Evolutionary conservation across 2,113 vertebrate species (phyloP).

Genomic region (Lutjanus erythropterus): DNA sequence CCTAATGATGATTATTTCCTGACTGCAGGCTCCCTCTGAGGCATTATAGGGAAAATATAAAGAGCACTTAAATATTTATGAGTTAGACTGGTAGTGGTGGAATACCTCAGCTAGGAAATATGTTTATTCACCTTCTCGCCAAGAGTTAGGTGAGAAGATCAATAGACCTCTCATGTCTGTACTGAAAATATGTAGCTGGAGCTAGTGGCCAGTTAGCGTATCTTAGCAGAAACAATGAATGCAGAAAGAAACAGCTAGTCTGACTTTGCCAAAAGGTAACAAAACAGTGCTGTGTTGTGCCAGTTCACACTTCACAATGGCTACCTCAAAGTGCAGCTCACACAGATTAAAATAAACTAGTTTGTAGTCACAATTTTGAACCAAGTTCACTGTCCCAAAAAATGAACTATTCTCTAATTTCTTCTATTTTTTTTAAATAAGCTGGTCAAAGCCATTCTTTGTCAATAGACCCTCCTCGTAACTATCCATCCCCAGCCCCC

Average conservation of each 20-base stretch:
- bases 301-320: too few species aligned
- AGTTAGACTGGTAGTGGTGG: slow-evolving; percentile 22
- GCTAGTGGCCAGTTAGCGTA: background rate
- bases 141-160: background rate
- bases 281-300: too few species aligned
- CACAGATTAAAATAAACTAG: too few species aligned
- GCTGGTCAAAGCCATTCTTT: too few species aligned
- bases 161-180: background rate
- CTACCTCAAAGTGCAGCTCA: too few species aligned
- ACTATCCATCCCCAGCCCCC: too few species aligned
- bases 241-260: background rate
- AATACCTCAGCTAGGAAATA: background rate
- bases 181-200: background rate
- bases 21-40: slow-evolving; percentile 72
- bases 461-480: too few species aligned
- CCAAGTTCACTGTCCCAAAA: too few species aligned
- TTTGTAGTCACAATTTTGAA: too few species aligned
- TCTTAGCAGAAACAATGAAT: background rate
- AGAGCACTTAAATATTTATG: slow-evolving; percentile 61
- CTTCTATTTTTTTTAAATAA: too few species aligned
- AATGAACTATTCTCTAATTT: too few species aligned
- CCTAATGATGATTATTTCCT: slow-evolving; percentile 78
- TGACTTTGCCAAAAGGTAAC: background rate
- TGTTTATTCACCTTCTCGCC: background rate
- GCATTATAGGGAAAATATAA: slow-evolving; percentile 65